Evolutionary conservation across 2,113 vertebrate genomes (phyloP).

Genomic region (Pelvicachromis taeniatus): DNA sequence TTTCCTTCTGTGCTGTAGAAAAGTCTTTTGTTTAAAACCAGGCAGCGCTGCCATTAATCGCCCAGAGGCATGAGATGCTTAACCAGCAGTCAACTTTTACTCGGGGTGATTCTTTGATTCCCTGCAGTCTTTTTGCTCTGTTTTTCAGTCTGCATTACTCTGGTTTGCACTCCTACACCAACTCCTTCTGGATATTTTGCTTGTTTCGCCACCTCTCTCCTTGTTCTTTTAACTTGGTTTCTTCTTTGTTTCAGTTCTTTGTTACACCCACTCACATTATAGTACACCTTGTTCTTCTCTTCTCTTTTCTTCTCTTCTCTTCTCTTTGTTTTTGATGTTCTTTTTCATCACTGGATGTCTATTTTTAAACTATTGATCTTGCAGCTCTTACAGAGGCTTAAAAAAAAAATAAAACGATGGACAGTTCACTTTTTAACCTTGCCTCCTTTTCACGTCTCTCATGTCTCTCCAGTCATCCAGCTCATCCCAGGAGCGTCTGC

Average conservation of each 20-base stretch:
- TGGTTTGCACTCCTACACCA: conserved; percentile 25
- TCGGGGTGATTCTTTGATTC: not conserved
- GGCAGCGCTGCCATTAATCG: conserved; percentile 5
- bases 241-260: conserved; percentile 29
- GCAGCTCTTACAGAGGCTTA: not conserved
- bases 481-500: conserved; percentile 89
- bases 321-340: not conserved
- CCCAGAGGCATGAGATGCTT: conserved; percentile 26
- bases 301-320: not conserved
- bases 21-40: conserved; percentile 35
- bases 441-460: not conserved
- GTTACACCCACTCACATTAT: conserved; percentile 26
- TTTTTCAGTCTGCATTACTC: conserved; percentile 10
- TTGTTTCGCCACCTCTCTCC: conserved; percentile 21
- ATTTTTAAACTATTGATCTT: not conserved
- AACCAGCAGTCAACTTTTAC: conserved; percentile 34
- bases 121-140: conserved; percentile 14
- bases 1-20: conserved; percentile 24
- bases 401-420: not conserved
- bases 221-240: conserved; percentile 21
- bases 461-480: conserved; percentile 79
- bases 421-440: not conserved
- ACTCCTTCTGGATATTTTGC: conserved; percentile 35
- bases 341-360: not conserved
- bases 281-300: conserved; percentile 1